These are phyloP conservation scores for Hydroisotoma schaefferi DNA, from an alignment of 2,888 invertebrate species.

Conservation along the genomic window DNA sequence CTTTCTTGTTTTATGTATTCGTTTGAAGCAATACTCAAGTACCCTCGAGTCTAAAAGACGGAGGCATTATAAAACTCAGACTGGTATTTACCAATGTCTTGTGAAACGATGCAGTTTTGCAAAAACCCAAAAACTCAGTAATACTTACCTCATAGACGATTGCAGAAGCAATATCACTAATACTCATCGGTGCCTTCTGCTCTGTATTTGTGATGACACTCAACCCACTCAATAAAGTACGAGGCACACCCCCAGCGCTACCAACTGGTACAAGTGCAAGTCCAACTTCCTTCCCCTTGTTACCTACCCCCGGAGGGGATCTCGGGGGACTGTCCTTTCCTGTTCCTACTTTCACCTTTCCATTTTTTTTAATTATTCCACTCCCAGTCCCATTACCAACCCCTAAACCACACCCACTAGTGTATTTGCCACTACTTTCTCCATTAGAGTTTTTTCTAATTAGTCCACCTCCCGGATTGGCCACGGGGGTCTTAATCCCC, in stretches of 20 bases:
- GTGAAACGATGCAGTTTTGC: not conserved
- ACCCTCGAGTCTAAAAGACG: too few relatives aligned
- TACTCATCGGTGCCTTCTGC: constrained; percentile 21
- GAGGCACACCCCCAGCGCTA: too few relatives aligned
- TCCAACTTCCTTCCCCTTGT: not conserved
- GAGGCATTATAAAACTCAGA: too few relatives aligned
- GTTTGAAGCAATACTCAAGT: too few relatives aligned
- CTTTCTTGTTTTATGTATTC: too few relatives aligned
- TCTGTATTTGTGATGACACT: not conserved
- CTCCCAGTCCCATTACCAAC: constrained; percentile 14
- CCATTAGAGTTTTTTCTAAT: too few relatives aligned
- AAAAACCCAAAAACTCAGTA: too few relatives aligned
- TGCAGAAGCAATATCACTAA: constrained; percentile 27
- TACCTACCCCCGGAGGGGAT: constrained; percentile 3
- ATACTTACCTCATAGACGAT: constrained; percentile 31
- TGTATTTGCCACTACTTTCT: constrained; percentile 1
- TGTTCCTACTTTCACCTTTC: constrained; percentile 4
- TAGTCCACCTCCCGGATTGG: not conserved
- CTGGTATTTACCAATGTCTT: too few relatives aligned
- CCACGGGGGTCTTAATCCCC: not conserved
- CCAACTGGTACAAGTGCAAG: too few relatives aligned
- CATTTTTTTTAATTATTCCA: constrained; percentile 11
- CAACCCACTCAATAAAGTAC: too few relatives aligned
- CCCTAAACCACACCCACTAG: constrained; percentile 1
- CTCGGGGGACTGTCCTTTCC: not conserved